Evolutionary conservation across 2,797 vertebrate species (phyloP), one percentile per base, ranked within the genome.

Genomic region (Babyrousa celebensis): DNA sequence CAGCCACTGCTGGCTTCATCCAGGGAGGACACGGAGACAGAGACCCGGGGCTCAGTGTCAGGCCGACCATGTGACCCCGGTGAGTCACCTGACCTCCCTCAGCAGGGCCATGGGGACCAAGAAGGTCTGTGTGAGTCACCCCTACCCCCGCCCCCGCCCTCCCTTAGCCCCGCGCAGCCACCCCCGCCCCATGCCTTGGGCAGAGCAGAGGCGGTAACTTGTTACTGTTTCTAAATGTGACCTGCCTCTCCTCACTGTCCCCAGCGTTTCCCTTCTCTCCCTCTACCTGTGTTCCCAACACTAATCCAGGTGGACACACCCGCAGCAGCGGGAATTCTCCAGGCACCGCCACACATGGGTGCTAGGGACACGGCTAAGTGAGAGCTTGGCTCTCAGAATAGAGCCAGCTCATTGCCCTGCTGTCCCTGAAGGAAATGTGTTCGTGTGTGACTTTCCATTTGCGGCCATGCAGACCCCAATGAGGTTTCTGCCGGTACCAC

Each of bases 171-270:
- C 65, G 29, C 7, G 0, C 2, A 40, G 48, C 67, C 72, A 36
- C 36, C 36, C 36, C 36, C 36, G 36, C 21, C 15, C 56, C 0
- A 0, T 2, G n/a, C 62, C n/a, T n/a, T 4, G 8, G 6, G 1
- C 10, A 0, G 0, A 32, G 54, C 6, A 0, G 12, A 82, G 32
- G 12, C 16, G 1, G 0, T 32, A 16, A 43, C 58, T 29, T 29
- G 6, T 52, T 36, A 5, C 65, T 29, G 16, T 67, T 68, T 63
- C 74, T 58, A 12, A 32, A 70, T 25, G 0, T 12, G n/a, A 48
- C 92, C 29, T 60, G 85, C 65, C 36, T 48, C 52, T 52, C 63
- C 48, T 56, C 29, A 56, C 79, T 72, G 3, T 63, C 6, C 40
- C 60, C 60, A 18, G 54, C 36, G 70, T 78, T 83, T 72, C 17